Evolutionary conservation across 2,888 invertebrate species (phyloP).

Genomic region (Plebejus anna): DNA sequence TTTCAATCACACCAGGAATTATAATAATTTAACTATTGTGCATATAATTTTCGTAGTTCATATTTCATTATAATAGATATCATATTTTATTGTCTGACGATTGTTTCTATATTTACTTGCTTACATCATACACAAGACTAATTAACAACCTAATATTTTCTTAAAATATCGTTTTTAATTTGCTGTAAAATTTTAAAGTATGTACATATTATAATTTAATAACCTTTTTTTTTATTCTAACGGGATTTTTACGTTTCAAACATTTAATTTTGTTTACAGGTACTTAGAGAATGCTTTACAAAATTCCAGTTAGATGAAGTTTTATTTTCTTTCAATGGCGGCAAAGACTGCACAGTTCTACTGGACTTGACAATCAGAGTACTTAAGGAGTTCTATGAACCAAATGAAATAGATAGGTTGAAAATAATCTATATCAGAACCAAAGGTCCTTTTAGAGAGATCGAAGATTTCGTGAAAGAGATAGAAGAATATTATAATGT

Average conservation of each 20-base stretch:
- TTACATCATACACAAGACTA: not conserved
- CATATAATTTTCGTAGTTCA: not conserved
- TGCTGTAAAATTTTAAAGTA: not conserved
- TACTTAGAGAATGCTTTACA: constrained; percentile 80
- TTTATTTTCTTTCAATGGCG: constrained; percentile 97
- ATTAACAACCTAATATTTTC: not conserved
- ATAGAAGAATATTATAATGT: constrained; percentile 86
- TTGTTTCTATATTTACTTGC: not conserved
- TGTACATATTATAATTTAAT: not conserved
- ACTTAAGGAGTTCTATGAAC: constrained; percentile 51
- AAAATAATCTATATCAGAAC: constrained; percentile 90
- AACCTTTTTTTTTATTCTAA: not conserved
- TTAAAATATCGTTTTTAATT: not conserved
- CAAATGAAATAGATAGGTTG: constrained; percentile 64
- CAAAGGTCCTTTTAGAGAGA: constrained; percentile 90
- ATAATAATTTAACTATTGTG: not conserved
- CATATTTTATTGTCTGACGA: not conserved
- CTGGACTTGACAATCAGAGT: constrained; percentile 73
- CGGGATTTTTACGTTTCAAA: not conserved
- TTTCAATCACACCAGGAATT: not conserved
- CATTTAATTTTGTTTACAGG: constrained; percentile 60
- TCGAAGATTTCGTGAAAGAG: constrained; percentile 89
- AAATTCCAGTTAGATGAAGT: constrained; percentile 86
- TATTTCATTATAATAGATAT: not conserved
- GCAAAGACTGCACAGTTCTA: constrained; percentile 98